Evolutionary conservation across 2,888 invertebrate species (phyloP).

Genomic region (Patella ulyssiponensis): DNA sequence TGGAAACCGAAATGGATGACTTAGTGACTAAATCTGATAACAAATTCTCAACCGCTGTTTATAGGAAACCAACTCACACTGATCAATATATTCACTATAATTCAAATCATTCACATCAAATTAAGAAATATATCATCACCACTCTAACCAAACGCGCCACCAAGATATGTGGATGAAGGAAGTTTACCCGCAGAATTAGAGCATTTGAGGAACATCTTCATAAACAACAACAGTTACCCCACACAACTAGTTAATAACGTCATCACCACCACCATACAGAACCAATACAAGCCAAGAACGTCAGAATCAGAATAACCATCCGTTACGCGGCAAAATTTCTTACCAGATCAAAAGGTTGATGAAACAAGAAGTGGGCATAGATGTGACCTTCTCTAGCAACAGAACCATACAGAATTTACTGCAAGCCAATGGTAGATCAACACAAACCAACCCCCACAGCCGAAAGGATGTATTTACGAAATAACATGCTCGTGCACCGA

Average conservation of each 20-base stretch:
- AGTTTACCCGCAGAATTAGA: not conserved
- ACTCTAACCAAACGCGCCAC: not conserved
- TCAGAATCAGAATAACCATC: not conserved
- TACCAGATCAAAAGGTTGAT: constrained; percentile 3
- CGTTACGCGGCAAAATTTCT: not conserved
- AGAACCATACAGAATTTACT: not conserved
- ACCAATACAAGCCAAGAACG: not conserved
- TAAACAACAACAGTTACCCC: not conserved
- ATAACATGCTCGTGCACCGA: not conserved
- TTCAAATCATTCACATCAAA: not conserved
- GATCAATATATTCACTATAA: too few relatives aligned
- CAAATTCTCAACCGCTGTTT: too few relatives aligned
- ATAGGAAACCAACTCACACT: too few relatives aligned
- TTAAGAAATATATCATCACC: not conserved
- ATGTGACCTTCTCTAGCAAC: not conserved
- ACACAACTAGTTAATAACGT: not conserved
- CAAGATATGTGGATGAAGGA: not conserved
- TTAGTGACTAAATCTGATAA: too few relatives aligned
- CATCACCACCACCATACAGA: not conserved
- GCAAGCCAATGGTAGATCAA: not conserved
- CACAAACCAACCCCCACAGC: not conserved
- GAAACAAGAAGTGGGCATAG: not conserved
- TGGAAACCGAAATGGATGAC: not conserved
- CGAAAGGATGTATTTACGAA: not conserved
- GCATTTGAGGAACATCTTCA: not conserved